Evolutionary conservation across 2,113 vertebrate genomes (phyloP).

Genomic region (Sphyrna mokarran): DNA sequence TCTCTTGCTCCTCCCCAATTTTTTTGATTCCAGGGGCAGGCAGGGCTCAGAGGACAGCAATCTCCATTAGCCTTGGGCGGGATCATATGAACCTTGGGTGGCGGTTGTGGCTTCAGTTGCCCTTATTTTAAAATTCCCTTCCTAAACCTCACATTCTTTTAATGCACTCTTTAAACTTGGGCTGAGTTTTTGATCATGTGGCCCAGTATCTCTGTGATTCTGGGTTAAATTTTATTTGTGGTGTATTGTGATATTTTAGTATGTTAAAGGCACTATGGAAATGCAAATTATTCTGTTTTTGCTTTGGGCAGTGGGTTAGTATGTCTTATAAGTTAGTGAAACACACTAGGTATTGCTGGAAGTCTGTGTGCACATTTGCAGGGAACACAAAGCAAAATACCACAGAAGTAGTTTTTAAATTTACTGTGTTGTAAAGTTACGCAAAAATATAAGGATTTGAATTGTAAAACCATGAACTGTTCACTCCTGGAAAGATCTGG

Average conservation of each 20-base stretch:
- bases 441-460: not conserved
- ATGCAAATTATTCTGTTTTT: not conserved
- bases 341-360: not conserved
- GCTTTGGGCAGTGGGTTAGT: not conserved
- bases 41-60: too few species aligned
- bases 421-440: not conserved
- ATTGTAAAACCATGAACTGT: not conserved
- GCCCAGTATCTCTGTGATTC: not conserved
- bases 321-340: not conserved
- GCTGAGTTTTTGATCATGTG: not conserved
- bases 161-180: not conserved
- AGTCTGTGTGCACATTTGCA: not conserved
- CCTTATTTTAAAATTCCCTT: not conserved
- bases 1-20: not conserved
- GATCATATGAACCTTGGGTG: not conserved
- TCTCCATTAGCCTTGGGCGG: too few species aligned
- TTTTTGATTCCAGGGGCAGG: too few species aligned
- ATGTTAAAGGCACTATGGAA: not conserved
- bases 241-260: not conserved
- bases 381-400: not conserved
- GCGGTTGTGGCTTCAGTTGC: not conserved
- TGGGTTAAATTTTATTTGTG: not conserved
- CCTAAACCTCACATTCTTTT: not conserved
- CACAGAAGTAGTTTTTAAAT: not conserved
- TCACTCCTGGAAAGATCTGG: not conserved